Conservation (phyloP, 2,888 invertebrate genomes). For the Siphlonurus alternatus region DNA sequence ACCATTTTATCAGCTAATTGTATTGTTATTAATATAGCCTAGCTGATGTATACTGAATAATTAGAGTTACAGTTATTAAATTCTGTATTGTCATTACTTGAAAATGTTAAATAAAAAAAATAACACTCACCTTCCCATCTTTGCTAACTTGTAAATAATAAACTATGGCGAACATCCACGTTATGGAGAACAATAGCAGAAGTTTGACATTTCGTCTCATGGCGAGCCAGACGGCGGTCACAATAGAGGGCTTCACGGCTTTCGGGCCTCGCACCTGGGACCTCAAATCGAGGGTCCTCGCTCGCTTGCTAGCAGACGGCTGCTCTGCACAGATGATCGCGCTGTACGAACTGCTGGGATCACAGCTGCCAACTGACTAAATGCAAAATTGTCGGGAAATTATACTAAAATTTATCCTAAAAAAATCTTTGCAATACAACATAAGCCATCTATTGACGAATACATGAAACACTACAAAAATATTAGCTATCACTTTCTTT, state of each 20-base stretch:
- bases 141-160: slow-evolving; percentile 40
- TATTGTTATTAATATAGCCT: too few species aligned
- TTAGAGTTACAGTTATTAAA: too few species aligned
- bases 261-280: neutral
- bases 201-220: slow-evolving; percentile 46
- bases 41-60: too few species aligned
- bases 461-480: too few species aligned
- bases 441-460: neutral
- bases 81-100: too few species aligned
- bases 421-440: too few species aligned
- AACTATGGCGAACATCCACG: slow-evolving; percentile 45
- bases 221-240: slow-evolving; percentile 10
- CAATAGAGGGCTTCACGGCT: slow-evolving; percentile 1
- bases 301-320: neutral
- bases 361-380: neutral
- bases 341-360: neutral
- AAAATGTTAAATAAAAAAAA: too few species aligned
- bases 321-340: neutral
- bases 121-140: slow-evolving; percentile 33
- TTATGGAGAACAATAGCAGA: slow-evolving; percentile 38
- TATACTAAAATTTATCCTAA: too few species aligned
- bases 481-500: too few species aligned
- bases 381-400: neutral
- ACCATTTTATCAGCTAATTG: too few species aligned
- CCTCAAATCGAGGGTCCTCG: neutral